Conservation (phyloP, 1,140 invertebrate genomes). For the Platyura marginata region DNA sequence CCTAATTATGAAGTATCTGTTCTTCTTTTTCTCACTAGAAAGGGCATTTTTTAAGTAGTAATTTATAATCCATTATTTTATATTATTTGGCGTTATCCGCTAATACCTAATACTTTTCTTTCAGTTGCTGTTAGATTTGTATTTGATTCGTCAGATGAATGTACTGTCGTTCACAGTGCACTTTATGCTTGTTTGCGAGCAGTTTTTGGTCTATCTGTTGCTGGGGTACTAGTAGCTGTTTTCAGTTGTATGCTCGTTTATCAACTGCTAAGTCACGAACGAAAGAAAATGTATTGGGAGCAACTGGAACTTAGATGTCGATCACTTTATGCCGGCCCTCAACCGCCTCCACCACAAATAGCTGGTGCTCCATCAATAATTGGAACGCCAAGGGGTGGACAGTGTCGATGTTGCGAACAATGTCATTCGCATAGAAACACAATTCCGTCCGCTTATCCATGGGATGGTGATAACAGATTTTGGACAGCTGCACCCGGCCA, state of each 20-base stretch:
- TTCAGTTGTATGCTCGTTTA: conserved; percentile 78
- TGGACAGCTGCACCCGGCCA: conserved; percentile 16
- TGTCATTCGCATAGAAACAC: conserved; percentile 19
- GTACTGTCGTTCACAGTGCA: conserved; percentile 70
- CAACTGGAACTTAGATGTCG: conserved; percentile 67
- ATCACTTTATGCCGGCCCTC: conserved; percentile 46
- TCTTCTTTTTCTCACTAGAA: background rate
- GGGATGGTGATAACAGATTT: conserved; percentile 13
- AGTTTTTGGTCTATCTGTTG: conserved; percentile 74
- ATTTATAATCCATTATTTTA: background rate
- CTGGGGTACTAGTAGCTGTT: conserved; percentile 73
- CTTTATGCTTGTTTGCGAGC: conserved; percentile 70
- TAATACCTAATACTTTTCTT: too few relatives aligned
- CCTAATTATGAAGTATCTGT: too few relatives aligned
- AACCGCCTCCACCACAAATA: conserved; percentile 17
- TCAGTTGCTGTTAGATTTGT: conserved; percentile 34
- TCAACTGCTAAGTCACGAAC: conserved; percentile 72
- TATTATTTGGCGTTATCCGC: too few relatives aligned
- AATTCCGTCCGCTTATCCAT: background rate
- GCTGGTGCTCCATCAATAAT: conserved; percentile 9
- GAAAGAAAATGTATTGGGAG: conserved; percentile 88
- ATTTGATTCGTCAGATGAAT: conserved; percentile 68
- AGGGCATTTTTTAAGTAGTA: background rate
- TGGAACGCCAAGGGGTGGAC: conserved; percentile 13
- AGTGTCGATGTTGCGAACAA: conserved; percentile 22